phyloP scores from a whole-genome alignment of 1,140 invertebrate genomes.

The Microplitis demolitor region DNA sequence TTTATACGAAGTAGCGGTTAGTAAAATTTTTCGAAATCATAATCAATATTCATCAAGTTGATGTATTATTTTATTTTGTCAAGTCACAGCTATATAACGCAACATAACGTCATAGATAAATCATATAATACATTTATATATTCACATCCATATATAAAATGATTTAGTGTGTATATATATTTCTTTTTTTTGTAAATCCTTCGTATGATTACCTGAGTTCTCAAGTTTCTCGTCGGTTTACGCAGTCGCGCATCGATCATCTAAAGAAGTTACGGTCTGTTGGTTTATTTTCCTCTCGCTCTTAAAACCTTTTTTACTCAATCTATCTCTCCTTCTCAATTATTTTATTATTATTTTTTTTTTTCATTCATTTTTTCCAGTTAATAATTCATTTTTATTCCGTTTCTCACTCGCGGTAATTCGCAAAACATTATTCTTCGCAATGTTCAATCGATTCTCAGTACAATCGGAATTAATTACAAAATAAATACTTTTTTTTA shows the following conservation, averaged over 20 bases:
- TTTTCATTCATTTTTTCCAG: too few species aligned
- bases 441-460: constrained; percentile 39
- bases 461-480: constrained; percentile 46
- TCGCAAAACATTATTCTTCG: constrained; percentile 12
- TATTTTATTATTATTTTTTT: too few species aligned
- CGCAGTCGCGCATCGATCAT: constrained; percentile 14
- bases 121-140: too few species aligned
- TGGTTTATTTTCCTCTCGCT: background rate
- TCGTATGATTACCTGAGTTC: background rate
- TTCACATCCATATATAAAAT: background rate
- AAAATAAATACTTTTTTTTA: constrained; percentile 41
- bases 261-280: background rate
- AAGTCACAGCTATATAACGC: too few species aligned
- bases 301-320: background rate
- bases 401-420: background rate
- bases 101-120: too few species aligned
- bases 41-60: too few species aligned
- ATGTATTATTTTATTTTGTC: too few species aligned
- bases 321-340: too few species aligned
- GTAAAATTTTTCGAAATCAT: too few species aligned
- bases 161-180: too few species aligned
- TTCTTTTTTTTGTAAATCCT: background rate
- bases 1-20: too few species aligned
- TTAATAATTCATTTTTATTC: background rate
- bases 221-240: constrained; percentile 1